Conservation (phyloP, 2,113 vertebrate genomes). For the Melospiza melodia region DNA sequence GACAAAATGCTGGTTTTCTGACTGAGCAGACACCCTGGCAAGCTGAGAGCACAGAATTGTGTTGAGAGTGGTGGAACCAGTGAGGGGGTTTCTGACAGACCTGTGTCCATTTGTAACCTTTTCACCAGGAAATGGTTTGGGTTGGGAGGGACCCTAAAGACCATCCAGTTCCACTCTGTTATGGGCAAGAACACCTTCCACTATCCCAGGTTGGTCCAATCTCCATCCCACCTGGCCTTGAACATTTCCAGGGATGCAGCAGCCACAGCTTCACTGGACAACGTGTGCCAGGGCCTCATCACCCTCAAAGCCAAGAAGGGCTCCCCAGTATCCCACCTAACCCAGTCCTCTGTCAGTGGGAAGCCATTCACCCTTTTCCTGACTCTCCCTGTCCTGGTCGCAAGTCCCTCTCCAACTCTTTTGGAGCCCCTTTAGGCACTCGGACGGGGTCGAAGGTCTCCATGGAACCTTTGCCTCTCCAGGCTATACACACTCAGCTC, state of each 20-base stretch:
- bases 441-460: not conserved
- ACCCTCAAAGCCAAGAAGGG: fast-evolving
- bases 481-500: not conserved
- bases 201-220: not conserved
- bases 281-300: not conserved
- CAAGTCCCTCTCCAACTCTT: not conserved
- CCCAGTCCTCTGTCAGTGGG: not conserved
- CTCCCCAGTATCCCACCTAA: not conserved
- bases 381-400: not conserved
- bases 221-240: not conserved
- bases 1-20: not conserved
- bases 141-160: too few species aligned
- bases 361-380: not conserved
- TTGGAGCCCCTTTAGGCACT: not conserved
- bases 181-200: not conserved
- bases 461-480: too few species aligned
- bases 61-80: not conserved
- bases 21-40: too few species aligned
- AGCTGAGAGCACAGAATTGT: not conserved
- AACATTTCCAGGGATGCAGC: not conserved
- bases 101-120: not conserved
- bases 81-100: not conserved
- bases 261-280: not conserved
- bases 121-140: not conserved
- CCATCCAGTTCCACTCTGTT: not conserved